Conservation (phyloP, 2,888 invertebrate genomes). For the Phanerotoma sp. region DNA sequence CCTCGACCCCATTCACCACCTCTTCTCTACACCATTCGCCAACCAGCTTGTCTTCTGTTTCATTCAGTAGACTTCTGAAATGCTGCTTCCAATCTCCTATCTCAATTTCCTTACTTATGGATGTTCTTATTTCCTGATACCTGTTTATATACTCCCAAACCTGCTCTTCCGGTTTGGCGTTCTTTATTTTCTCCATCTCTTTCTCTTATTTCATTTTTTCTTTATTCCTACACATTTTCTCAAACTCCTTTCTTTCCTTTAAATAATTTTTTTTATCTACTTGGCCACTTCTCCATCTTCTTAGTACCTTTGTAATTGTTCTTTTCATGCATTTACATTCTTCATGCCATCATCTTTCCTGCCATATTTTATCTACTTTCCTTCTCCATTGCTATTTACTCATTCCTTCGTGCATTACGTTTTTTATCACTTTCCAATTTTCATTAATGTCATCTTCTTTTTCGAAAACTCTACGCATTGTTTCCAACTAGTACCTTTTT, state of each 20-base stretch:
- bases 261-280: slow-evolving; percentile 3
- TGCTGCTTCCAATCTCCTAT: neutral
- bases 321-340: slow-evolving; percentile 5
- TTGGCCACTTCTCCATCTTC: neutral
- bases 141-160: slow-evolving; percentile 14
- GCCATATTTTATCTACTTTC: neutral
- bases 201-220: slow-evolving; percentile 2
- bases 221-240: slow-evolving; percentile 3
- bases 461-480: neutral
- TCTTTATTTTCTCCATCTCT: slow-evolving; percentile 5
- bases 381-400: neutral
- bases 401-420: neutral
- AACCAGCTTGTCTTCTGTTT: neutral
- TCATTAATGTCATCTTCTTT: too few relatives aligned
- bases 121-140: slow-evolving; percentile 2
- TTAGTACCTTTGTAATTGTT: slow-evolving; percentile 1
- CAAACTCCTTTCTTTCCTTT: slow-evolving; percentile 8
- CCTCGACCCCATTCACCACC: neutral
- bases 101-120: neutral
- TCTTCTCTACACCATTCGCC: neutral
- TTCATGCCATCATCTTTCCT: slow-evolving; percentile 9
- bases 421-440: slow-evolving; percentile 2
- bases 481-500: neutral
- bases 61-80: too few relatives aligned
- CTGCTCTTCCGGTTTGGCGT: slow-evolving; percentile 8